Base-by-base conservation (phyloP, 2,113 vertebrate species). In the Gopherus flavomarginatus region DNA sequence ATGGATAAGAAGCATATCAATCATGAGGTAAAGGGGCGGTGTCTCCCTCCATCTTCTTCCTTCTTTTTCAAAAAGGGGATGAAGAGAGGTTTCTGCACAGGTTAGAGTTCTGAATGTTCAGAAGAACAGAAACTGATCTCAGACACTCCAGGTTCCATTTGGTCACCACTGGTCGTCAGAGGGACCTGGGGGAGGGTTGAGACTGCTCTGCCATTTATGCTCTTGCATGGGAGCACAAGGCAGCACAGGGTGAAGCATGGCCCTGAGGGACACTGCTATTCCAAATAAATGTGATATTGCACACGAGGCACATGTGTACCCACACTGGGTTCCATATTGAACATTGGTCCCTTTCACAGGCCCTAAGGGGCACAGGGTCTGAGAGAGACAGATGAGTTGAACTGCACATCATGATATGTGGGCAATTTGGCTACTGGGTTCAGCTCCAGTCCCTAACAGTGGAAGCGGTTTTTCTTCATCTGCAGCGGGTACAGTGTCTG, bases 401-500 rank as follows among this genome's bases (percentile, higher is more conserved):
- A 47, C 5, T 47, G 12, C 75, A 72, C 65, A 47, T 9, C 17
- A 69, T 10, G 72, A 24, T 44, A 8, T 29, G 42, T n/a, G 12
- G 22, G 44, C 19, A 22, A 11, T 4, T 26, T 24, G 52, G 35
- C n/a, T 0, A 1, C 62, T 42, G 52, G 17, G 31, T 17, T 90
- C 83, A 86, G 62, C n/a, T 44, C 72, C 72, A 44, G n/a, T 24
- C n/a, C 35, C 17, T 35, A 38, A 77, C 38, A 44, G 38, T 38
- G 72, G 22, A 38, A 77, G 24, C 3, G 22, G 19, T 86, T 84
- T 78, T 57, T 88, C 72, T 35, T 79, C 16, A 44, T 5, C 24
- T 0, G 1, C 8, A 75, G 81, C 0, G 0, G n/a, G 52, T 38
- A 77, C n/a, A 83, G 17, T 10, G 17, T 72, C 16, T 69, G 19